These are phyloP conservation scores for Hephaestus fuliginosus DNA, from an alignment of 2,797 vertebrate species.

Conservation along the genomic window DNA sequence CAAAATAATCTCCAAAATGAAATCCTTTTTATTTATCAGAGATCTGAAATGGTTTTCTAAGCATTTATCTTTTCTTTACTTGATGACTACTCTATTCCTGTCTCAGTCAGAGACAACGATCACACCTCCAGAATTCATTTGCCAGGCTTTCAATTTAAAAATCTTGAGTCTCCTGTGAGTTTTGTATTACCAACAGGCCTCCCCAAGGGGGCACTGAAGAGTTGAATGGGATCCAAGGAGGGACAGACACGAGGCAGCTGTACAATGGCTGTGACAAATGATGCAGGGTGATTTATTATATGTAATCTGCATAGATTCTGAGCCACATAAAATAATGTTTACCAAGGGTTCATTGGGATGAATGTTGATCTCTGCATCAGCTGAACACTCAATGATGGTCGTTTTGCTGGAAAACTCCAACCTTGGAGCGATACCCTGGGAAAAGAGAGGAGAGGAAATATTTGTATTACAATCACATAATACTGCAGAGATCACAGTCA, in stretches of 20 bases:
- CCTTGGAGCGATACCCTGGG: constrained; percentile 88
- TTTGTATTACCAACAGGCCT: not conserved
- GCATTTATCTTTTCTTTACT: not conserved
- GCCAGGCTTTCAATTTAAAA: not conserved
- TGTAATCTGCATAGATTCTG: not conserved
- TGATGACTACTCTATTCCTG: not conserved
- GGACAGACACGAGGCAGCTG: not conserved
- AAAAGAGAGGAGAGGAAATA: not conserved
- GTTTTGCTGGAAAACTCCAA: constrained; percentile 90
- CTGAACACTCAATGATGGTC: constrained; percentile 85
- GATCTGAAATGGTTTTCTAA: not conserved
- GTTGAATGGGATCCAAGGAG: not conserved
- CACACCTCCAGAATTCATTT: too few relatives aligned
- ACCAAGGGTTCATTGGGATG: constrained; percentile 68
- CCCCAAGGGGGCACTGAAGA: too few relatives aligned
- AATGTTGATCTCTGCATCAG: constrained; percentile 68
- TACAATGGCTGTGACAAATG: too few relatives aligned
- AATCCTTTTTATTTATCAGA: not conserved
- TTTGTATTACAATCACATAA: not conserved
- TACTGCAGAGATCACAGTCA: not conserved
- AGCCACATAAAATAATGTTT: constrained; percentile 19
- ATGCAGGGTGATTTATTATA: not conserved
- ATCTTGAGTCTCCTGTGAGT: not conserved
- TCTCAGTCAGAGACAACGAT: not conserved
- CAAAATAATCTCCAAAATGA: not conserved